A percentile compares a stretch with the other conserved stretches of the same genome.
phyloP scores from a whole-genome alignment of 2,797 vertebrate genomes.

The Sparus aurata region DNA sequence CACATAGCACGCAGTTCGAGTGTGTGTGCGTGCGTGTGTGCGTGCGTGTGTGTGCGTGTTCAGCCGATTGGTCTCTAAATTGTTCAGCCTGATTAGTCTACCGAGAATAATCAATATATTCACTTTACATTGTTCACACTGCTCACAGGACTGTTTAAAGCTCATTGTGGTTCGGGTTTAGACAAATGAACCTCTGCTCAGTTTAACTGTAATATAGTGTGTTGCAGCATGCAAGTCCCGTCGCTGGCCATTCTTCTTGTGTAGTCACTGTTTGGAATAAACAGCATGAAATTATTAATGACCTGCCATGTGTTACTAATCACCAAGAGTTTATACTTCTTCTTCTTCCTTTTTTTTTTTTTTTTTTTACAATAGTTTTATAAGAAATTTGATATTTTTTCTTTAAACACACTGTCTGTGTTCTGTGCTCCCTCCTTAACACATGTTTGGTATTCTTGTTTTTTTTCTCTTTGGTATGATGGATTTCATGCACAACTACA shows the following conservation, averaged over 20 bases:
- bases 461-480: background rate
- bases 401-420: background rate
- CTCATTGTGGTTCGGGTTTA: background rate
- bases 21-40: no score
- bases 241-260: background rate
- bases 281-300: slow-evolving; percentile 33
- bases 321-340: background rate
- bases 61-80: background rate
- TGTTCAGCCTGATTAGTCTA: slow-evolving; percentile 9
- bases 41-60: background rate
- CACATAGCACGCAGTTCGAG: no score
- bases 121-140: background rate
- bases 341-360: no score
- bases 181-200: background rate
- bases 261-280: background rate
- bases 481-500: background rate
- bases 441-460: background rate
- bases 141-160: background rate
- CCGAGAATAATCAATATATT: slow-evolving; percentile 7
- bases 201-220: background rate
- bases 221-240: background rate
- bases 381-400: background rate
- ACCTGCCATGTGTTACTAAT: background rate
- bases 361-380: no score
- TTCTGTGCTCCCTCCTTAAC: background rate